Conservation (phyloP, 2,113 vertebrate species). For the Melanostigma gelatinosum region DNA sequence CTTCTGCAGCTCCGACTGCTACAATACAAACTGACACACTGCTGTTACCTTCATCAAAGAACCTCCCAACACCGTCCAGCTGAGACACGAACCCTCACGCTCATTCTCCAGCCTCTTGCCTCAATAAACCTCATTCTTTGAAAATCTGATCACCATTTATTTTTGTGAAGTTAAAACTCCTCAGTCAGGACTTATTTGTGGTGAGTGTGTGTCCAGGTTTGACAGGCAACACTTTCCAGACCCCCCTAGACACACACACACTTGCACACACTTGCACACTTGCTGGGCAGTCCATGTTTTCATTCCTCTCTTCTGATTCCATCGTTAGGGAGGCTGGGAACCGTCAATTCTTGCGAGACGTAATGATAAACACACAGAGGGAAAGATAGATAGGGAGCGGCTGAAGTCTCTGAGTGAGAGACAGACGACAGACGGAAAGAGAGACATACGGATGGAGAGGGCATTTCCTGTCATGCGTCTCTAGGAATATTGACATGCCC, state of each 20-base stretch:
- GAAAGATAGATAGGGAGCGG: not conserved
- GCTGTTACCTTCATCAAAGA: not conserved
- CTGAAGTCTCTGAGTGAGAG: constrained; percentile 6
- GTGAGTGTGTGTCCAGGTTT: constrained; percentile 4
- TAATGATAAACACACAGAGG: constrained; percentile 16
- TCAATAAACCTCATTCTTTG: not conserved
- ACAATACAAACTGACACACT: not conserved
- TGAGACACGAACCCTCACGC: not conserved
- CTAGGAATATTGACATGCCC: constrained; percentile 29
- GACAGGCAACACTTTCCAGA: constrained; percentile 14
- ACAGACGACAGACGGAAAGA: constrained; percentile 25
- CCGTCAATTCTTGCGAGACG: not conserved
- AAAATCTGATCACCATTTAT: not conserved
- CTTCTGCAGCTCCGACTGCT: not conserved
- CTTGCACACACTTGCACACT: not conserved
- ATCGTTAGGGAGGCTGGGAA: constrained; percentile 30
- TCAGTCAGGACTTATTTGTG: constrained; percentile 1
- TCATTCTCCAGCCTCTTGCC: not conserved
- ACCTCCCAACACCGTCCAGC: not conserved
- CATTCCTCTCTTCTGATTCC: constrained; percentile 28
- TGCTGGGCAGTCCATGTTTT: constrained; percentile 21
- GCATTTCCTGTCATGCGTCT: constrained; percentile 44
- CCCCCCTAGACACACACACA: constrained; percentile 6
- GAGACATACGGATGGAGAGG: not conserved
- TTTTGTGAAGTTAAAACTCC: not conserved